Evolutionary conservation across 53 echinoderm and acorn worm genomes (phyloP).

Genomic region (Temnopleurus reevesii): DNA sequence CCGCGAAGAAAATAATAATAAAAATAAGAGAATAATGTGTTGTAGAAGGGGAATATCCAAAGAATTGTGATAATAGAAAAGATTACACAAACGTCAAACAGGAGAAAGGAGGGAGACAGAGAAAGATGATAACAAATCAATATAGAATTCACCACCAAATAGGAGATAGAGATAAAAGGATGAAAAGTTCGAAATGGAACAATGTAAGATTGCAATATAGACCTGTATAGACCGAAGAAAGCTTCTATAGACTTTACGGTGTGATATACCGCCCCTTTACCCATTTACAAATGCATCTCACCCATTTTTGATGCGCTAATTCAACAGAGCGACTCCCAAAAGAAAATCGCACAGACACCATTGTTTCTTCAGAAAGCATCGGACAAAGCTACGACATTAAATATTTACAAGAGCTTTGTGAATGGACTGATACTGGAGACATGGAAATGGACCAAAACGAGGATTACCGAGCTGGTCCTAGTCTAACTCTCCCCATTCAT

Average conservation of each 20-base stretch:
- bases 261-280: not conserved
- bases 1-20: too few relatives aligned
- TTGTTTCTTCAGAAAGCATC: constrained; percentile 4
- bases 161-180: not conserved
- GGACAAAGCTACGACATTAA: constrained; percentile 15
- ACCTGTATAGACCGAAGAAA: not conserved
- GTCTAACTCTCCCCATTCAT: not conserved
- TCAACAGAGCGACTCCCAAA: not conserved
- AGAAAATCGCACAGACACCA: not conserved
- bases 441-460: not conserved
- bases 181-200: not conserved
- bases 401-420: constrained; percentile 34
- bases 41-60: too few relatives aligned
- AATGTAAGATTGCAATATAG: not conserved
- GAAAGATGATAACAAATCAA: constrained; percentile 22
- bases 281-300: not conserved
- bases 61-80: too few relatives aligned
- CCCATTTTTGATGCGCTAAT: not conserved
- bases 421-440: constrained; percentile 34
- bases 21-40: too few relatives aligned
- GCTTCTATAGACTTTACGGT: too few relatives aligned
- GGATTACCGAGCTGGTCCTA: not conserved
- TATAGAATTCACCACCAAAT: not conserved
- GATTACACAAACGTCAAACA: not conserved
- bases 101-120: not conserved